Evolutionary conservation across 2,888 invertebrate species (phyloP).

Genomic region (Geotrupes spiniger): DNA sequence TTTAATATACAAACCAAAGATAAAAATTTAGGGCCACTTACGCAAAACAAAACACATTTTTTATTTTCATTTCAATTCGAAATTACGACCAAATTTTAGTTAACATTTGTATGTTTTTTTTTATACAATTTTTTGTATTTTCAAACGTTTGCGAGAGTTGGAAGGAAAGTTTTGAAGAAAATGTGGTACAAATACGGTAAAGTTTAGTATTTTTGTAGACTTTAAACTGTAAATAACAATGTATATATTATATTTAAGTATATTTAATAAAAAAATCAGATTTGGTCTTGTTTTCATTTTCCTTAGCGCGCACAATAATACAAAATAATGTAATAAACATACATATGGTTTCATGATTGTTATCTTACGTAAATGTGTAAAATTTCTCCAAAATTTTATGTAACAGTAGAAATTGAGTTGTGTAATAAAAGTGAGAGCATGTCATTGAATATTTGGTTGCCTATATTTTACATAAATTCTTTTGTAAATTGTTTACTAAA

Average conservation of each 20-base stretch:
- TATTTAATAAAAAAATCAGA: constrained; percentile 28
- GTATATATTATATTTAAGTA: constrained; percentile 22
- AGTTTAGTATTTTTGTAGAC: constrained; percentile 27
- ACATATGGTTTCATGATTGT: too few species aligned
- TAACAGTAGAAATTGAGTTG: too few species aligned
- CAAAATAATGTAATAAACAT: too few species aligned
- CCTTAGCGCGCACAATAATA: neutral
- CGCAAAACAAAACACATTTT: constrained; percentile 5
- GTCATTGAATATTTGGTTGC: too few species aligned
- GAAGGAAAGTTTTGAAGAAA: constrained; percentile 15
- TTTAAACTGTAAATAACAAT: constrained; percentile 24
- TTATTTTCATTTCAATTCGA: constrained; percentile 1
- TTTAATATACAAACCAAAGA: constrained; percentile 46
- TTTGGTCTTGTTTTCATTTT: constrained; percentile 21
- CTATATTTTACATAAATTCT: too few species aligned
- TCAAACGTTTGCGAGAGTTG: constrained; percentile 5
- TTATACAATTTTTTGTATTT: constrained; percentile 5
- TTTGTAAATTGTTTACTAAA: too few species aligned
- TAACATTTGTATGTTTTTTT: neutral
- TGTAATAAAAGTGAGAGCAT: too few species aligned
- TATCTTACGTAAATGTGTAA: too few species aligned
- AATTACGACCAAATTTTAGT: neutral
- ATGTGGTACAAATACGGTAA: constrained; percentile 33
- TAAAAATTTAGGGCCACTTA: constrained; percentile 33
- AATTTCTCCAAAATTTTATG: too few species aligned